phyloP scores from a whole-genome alignment of 2,888 invertebrate species.

The Microctonus brassicae region DNA sequence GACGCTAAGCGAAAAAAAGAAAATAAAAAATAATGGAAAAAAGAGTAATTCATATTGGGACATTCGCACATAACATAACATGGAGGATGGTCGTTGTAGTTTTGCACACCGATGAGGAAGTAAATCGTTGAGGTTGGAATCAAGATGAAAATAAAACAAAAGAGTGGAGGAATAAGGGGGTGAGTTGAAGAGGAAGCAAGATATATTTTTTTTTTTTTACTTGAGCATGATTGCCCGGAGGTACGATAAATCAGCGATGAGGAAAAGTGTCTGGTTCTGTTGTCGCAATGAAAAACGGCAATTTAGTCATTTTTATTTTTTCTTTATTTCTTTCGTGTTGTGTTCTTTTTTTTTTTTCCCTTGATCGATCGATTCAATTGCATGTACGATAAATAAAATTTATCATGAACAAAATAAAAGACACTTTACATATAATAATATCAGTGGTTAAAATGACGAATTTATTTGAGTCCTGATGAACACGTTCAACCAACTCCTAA shows the following conservation, averaged over 20 bases:
- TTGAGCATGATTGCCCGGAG: constrained; percentile 19
- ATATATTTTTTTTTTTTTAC: constrained; percentile 16
- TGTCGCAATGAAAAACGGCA: background rate
- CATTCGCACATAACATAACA: constrained; percentile 20
- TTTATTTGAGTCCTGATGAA: constrained; percentile 11
- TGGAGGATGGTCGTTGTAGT: constrained; percentile 20
- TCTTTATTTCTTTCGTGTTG: background rate
- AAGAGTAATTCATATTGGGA: constrained; percentile 30
- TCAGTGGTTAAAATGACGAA: background rate
- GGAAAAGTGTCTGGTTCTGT: constrained; percentile 8
- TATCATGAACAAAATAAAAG: too few species aligned
- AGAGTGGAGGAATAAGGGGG: too few species aligned
- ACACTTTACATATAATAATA: background rate
- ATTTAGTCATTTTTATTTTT: constrained; percentile 1
- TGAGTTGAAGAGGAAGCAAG: background rate
- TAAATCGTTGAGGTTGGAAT: constrained; percentile 34
- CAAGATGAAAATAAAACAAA: background rate
- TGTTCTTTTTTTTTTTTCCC: background rate
- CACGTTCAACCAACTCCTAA: background rate
- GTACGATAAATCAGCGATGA: constrained; percentile 24
- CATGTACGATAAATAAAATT: background rate
- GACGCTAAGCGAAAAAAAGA: background rate
- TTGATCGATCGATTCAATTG: background rate
- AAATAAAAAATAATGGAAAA: constrained; percentile 2
- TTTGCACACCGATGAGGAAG: constrained; percentile 25